Conservation (phyloP, 2,888 invertebrate species). For the Cordilura impudica region DNA sequence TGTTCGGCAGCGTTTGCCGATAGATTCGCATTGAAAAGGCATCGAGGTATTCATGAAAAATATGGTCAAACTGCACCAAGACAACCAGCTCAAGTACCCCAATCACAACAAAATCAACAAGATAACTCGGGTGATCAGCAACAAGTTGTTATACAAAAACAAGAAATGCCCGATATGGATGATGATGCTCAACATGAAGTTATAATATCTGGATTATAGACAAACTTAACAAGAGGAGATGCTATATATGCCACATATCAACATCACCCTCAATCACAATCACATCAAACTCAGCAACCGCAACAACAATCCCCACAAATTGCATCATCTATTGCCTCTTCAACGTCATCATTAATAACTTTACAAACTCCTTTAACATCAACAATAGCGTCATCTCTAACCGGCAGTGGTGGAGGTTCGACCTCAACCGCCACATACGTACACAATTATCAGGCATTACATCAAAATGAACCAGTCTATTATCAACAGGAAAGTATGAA, state of each 20-base stretch:
- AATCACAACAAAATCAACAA: conserved; percentile 59
- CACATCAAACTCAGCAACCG: conserved; percentile 35
- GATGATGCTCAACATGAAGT: conserved; percentile 77
- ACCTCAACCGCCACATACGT: conserved; percentile 52
- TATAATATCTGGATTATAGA: conserved; percentile 77
- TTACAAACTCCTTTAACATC: conserved; percentile 55
- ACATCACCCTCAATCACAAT: conserved; percentile 19
- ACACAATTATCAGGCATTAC: conserved; percentile 55
- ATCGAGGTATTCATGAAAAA: conserved; percentile 92
- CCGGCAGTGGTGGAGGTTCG: conserved; percentile 15
- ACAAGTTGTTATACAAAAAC: conserved; percentile 75
- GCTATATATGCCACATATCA: conserved; percentile 59
- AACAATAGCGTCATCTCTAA: conserved; percentile 3
- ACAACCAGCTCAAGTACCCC: conserved; percentile 75
- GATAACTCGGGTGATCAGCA: conserved; percentile 64
- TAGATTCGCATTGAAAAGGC: conserved; percentile 90
- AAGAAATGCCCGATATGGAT: conserved; percentile 77
- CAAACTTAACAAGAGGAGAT: conserved; percentile 67
- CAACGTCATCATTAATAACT: conserved; percentile 63
- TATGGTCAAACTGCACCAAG: conserved; percentile 82
- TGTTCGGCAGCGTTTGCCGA: conserved; percentile 92
- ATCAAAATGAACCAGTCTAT: conserved; percentile 49
- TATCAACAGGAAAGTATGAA: conserved; percentile 41
- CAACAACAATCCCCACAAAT: conserved; percentile 43
- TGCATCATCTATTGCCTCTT: conserved; percentile 48